Conservation (phyloP, 2,113 vertebrate genomes). For the Hemibates koningsi region DNA sequence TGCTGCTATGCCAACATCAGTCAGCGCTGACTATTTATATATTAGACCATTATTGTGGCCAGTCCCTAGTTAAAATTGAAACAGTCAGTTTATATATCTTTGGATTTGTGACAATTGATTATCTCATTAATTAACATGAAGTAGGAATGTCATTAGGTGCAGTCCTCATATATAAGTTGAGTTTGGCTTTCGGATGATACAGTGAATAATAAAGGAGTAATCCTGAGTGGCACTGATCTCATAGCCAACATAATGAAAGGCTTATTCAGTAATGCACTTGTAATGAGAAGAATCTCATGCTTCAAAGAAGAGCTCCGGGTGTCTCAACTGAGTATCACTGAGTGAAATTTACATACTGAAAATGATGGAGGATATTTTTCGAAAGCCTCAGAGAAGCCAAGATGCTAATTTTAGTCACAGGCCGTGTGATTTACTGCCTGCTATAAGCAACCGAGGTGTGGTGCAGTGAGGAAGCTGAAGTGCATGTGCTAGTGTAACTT, state of each 20-base stretch:
- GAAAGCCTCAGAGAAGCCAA: background rate
- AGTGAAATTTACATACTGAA: background rate
- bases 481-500: background rate
- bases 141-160: background rate
- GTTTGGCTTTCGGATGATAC: background rate
- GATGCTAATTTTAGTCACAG: background rate
- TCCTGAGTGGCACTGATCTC: background rate
- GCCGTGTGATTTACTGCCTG: background rate
- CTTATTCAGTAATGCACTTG: background rate
- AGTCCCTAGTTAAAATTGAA: background rate
- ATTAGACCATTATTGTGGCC: background rate
- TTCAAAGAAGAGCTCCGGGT: slow-evolving; percentile 17
- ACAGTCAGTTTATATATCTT: background rate
- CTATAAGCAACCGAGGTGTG: background rate
- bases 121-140: background rate
- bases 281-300: background rate
- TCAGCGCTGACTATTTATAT: background rate
- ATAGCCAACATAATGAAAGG: slow-evolving; percentile 15
- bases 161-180: background rate
- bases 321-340: background rate
- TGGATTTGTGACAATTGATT: background rate
- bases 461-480: background rate
- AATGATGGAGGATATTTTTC: background rate
- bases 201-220: background rate
- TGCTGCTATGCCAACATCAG: background rate